These are phyloP conservation scores for Drosophila pachea DNA, from an alignment of 1,140 invertebrate species.

Conservation along the genomic window DNA sequence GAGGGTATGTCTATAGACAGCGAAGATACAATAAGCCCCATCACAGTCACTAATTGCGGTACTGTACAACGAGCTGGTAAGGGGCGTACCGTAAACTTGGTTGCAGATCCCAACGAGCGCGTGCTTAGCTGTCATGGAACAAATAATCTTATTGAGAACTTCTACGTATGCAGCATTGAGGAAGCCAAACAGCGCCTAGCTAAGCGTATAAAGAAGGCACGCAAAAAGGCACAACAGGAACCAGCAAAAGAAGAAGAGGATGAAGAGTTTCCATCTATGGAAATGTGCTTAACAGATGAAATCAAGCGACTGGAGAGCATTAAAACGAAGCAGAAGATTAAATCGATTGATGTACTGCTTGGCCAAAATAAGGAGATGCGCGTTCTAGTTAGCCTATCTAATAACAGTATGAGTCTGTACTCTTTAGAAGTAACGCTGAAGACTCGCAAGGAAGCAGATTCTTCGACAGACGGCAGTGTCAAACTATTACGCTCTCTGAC, in stretches of 20 bases:
- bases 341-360: slow-evolving; percentile 84
- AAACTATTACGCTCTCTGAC: slow-evolving; percentile 81
- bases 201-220: slow-evolving; percentile 87
- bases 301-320: slow-evolving; percentile 85
- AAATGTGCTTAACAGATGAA: slow-evolving; percentile 84
- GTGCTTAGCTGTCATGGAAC: slow-evolving; percentile 91
- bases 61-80: slow-evolving; percentile 86
- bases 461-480: slow-evolving; percentile 52
- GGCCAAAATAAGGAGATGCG: slow-evolving; percentile 85
- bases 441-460: slow-evolving; percentile 78
- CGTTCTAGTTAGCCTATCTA: slow-evolving; percentile 83
- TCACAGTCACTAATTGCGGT: slow-evolving; percentile 87
- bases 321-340: slow-evolving; percentile 84
- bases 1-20: slow-evolving; percentile 78
- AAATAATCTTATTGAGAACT: slow-evolving; percentile 90
- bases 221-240: slow-evolving; percentile 80
- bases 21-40: slow-evolving; percentile 80
- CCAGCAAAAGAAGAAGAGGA: slow-evolving; percentile 42
- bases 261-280: slow-evolving; percentile 67
- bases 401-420: slow-evolving; percentile 86
- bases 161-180: slow-evolving; percentile 87
- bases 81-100: slow-evolving; percentile 86
- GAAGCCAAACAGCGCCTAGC: slow-evolving; percentile 84
- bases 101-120: slow-evolving; percentile 83
- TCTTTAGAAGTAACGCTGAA: slow-evolving; percentile 80